These are phyloP conservation scores for Platichthys flesus DNA, from an alignment of 2,113 vertebrate species.

Conservation along the genomic window DNA sequence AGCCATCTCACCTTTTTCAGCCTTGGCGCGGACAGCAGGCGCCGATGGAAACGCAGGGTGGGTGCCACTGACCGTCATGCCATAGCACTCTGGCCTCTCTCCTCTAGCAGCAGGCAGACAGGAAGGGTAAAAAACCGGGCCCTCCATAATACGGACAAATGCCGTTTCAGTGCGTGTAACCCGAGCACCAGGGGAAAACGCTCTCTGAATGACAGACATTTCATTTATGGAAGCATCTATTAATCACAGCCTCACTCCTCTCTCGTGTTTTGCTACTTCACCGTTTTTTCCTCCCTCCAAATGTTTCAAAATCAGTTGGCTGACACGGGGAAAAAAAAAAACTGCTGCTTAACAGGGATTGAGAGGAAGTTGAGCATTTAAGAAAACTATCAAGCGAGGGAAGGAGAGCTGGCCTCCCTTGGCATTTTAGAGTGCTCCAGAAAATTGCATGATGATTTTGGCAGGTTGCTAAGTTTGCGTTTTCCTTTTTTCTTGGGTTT, in stretches of 20 bases:
- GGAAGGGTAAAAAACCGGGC: constrained; percentile 69
- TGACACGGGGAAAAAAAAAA: not conserved
- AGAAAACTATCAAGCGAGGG: constrained; percentile 79
- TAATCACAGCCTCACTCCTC: constrained; percentile 59
- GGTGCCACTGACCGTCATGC: constrained; percentile 71
- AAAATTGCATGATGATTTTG: constrained; percentile 86
- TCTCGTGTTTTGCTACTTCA: constrained; percentile 29
- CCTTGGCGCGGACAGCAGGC: constrained; percentile 64
- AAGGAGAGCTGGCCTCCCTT: constrained; percentile 81
- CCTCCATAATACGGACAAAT: constrained; percentile 57
- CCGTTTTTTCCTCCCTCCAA: constrained; percentile 10
- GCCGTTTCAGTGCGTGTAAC: constrained; percentile 67
- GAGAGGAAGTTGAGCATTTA: constrained; percentile 70
- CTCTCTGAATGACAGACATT: constrained; percentile 64
- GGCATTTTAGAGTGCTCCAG: constrained; percentile 80
- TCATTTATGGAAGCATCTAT: constrained; percentile 59
- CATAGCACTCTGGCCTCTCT: constrained; percentile 52
- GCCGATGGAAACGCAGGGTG: constrained; percentile 68
- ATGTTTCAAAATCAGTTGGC: constrained; percentile 24
- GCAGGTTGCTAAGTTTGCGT: constrained; percentile 64
- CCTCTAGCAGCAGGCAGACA: constrained; percentile 67
- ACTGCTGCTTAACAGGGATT: constrained; percentile 31
- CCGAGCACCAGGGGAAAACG: constrained; percentile 53
- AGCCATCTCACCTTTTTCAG: constrained; percentile 69
- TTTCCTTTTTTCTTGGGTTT: constrained; percentile 79